Base-by-base conservation (phyloP, 1,140 invertebrate genomes). In the Anadara kagoshimensis region DNA sequence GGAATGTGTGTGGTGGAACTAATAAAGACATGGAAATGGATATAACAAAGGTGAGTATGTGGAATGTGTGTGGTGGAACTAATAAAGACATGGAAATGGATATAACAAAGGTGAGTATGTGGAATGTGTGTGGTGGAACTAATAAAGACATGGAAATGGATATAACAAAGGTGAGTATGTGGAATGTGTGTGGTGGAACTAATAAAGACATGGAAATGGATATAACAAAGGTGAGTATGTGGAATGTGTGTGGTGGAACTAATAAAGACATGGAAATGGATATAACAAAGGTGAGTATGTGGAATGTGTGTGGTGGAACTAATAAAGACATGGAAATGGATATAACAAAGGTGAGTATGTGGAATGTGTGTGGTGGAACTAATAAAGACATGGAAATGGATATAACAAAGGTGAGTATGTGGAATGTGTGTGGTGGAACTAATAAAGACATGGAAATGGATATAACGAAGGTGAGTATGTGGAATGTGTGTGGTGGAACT, bases 21-120 rank as follows among this genome's bases (percentile, higher is more conserved):
- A 94, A 94, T 82, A 92, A 92, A 24, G 94, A 94, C 66, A 94
- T 93, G 79, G 86, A 90, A 12, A 93, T 93, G 24, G 92, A 93
- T 78, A 93, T 95, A 75, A 90, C 89, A 61, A 94, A 93, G 92
- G 94, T 90, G 75, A 36, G 54, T n/a, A 90, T 94, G 56, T 96
- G 95, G 94, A 96, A 95, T 84, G 92, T 95, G 16, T 95, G 95
- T 83, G 95, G 94, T 74, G 93, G 94, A 78, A 58, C 65, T 0
- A 94, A 94, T 82, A 92, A 92, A 24, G 94, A 94, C 66, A 94
- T 93, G 79, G 86, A 90, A 12, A 93, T 93, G 24, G 92, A 93
- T 78, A 93, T 95, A 75, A 90, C 89, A 61, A 94, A 93, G 92
- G 94, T 90, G 75, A 36, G 54, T n/a, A 90, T 94, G 56, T 96